Evolutionary conservation across 2,113 vertebrate genomes (phyloP), one percentile per base, ranked within the genome.

Genomic region (Oriolus oriolus): DNA sequence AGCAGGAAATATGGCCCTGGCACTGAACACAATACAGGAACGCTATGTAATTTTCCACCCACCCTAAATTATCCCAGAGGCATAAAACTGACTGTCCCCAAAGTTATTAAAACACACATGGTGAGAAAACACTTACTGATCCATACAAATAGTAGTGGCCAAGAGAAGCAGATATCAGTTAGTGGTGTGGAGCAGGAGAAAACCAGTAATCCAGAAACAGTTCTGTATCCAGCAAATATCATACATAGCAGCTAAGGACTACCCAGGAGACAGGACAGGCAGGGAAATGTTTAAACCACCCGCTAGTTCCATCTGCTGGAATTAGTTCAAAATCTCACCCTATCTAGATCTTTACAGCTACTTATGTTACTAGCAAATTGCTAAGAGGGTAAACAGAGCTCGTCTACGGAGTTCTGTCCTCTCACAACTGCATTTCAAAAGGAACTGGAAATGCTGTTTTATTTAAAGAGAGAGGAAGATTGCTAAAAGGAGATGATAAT

Each of bases 261-360:
- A 65, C 30, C 57, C 27, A 92, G 52, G 53, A 88, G 37, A 82
- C 49, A 39, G 45, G 41, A 44, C 39, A 82, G 75, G 11, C 50
- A 95, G 65, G 20, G 65, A 60, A 91, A 88, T 7, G 15, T 63
- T 92, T 95, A 84, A 90, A 50, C 73, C 88, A 94, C 63, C 60
- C 84, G 0, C 82, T 93, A 93, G 88, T 94, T 90, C 91, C 94
- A 94, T 82, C 96, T 96, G 85, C 94, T 97, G 96, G 95, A 96
- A 54, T 64, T 89, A 93, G 74, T 94, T 95, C 95, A 89, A 93
- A 95, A 87, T 76, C 59, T 94, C 94, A 87, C 53, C 56, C 74
- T 60, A 14, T 15, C 44, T 5, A 87, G 77, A 80, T n/a, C 86
- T 80, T 87, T 21, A 54, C 81, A 95, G 91, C 89, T 86, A 33